These are phyloP conservation scores for Cyclura pinguis DNA, from an alignment of 2,797 vertebrate genomes.

Conservation along the genomic window DNA sequence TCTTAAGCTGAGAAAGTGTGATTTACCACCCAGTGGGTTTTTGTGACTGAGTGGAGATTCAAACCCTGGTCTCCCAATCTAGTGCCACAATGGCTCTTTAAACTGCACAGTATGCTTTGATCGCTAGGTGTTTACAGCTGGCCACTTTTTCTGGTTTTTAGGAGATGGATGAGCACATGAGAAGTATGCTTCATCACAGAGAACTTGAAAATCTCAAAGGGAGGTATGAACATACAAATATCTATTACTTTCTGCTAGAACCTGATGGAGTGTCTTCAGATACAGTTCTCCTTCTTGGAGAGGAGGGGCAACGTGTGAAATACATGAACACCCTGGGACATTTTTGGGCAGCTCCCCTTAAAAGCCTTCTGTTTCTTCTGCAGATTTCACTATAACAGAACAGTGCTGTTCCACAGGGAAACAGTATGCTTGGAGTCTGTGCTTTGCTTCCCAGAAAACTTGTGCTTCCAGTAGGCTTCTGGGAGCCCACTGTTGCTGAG, in stretches of 20 bases:
- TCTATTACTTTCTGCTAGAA: not conserved
- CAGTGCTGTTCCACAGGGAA: no score
- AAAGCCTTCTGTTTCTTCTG: not conserved
- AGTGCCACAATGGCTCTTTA: not conserved
- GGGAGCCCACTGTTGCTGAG: no score
- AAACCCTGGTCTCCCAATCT: no score
- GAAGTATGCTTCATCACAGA: slow-evolving; percentile 98
- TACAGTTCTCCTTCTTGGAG: not conserved
- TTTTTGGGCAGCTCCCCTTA: not conserved
- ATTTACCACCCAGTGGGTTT: no score
- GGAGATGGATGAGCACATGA: slow-evolving; percentile 98
- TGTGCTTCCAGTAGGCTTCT: no score
- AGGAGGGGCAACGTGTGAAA: not conserved
- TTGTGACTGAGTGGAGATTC: no score
- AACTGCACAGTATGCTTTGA: slow-evolving; percentile 50
- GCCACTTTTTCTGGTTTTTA: slow-evolving; percentile 68
- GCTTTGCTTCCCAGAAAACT: no score
- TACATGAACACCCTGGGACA: not conserved
- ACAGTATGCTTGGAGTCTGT: no score
- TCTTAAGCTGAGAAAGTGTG: no score
- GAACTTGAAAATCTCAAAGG: slow-evolving; percentile 98
- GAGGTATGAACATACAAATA: slow-evolving; percentile 83
- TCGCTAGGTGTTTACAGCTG: slow-evolving; percentile 42
- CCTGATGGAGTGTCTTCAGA: not conserved
- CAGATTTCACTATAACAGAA: not conserved